phyloP scores from a whole-genome alignment of 2,888 invertebrate species.

The Piscicola geometra region DNA sequence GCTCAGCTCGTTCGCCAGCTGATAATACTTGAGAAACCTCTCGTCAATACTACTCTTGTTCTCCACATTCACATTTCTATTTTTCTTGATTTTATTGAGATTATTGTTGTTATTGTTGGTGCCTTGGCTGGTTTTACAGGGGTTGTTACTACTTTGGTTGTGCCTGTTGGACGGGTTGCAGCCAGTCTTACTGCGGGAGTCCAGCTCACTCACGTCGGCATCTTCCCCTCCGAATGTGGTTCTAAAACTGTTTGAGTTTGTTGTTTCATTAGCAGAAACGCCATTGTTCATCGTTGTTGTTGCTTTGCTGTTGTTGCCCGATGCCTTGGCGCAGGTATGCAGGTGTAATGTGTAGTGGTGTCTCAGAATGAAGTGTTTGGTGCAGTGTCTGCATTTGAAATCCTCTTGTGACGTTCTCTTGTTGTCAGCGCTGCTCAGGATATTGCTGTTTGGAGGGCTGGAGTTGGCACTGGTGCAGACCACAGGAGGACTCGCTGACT shows the following conservation, averaged over 20 bases:
- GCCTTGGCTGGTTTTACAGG: background rate
- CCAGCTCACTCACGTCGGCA: too few relatives aligned
- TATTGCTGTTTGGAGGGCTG: background rate
- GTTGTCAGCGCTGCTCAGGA: background rate
- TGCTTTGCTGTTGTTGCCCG: background rate
- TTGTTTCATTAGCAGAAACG: background rate
- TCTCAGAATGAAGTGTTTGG: background rate
- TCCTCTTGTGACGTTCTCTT: conserved; percentile 5
- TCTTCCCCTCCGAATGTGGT: too few relatives aligned
- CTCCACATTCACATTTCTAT: background rate
- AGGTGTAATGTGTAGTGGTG: background rate
- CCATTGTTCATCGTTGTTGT: background rate
- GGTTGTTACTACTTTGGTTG: conserved; percentile 53
- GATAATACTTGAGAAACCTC: conserved; percentile 95
- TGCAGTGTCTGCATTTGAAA: conserved; percentile 26
- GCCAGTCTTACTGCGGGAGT: background rate
- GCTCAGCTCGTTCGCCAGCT: conserved; percentile 94
- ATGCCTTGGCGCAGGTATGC: background rate
- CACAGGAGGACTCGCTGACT: too few relatives aligned
- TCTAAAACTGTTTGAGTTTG: background rate
- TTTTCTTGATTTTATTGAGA: background rate
- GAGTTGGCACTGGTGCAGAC: background rate
- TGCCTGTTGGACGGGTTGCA: conserved; percentile 53
- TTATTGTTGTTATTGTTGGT: conserved; percentile 8
- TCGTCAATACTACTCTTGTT: conserved; percentile 53